Evolutionary conservation across 1,140 invertebrate genomes (phyloP), one percentile per base, ranked within the genome.

Genomic region (Camponotus pennsylvanicus): DNA sequence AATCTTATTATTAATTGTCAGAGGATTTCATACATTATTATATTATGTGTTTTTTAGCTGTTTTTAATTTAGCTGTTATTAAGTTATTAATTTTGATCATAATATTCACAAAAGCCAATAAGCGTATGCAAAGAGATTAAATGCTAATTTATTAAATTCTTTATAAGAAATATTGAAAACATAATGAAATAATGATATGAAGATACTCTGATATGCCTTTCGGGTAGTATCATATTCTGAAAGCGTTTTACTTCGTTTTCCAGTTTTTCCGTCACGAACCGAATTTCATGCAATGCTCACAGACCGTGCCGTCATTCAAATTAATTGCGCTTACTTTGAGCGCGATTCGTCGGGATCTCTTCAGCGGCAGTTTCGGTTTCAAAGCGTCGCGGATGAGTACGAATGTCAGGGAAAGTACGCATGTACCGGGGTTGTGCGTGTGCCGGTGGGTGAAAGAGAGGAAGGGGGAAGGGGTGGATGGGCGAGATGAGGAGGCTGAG

Each of bases 341-440:
- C 45, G 9, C 18, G 71, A 84, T 87, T 87, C 70, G 55, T 55
- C 40, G 57, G 63, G 42, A 70, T 71, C 66, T 73, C 73, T 37
- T 83, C 57, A 32, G n/a, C 69, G 78, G 52, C 61, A 79, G 42
- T 64, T 88, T 89, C 59, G 82, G 83, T 80, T 80, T 64, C 52
- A 64, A 79, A 42, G 59, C 21, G 49, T 7, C 27, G 37, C 45
- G 59, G 70, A 77, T 80, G 70, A 80, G 37, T 71, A 76, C 57
- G 77, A 71, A 67, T 79, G 71, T 61, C 63, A 82, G 70, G 45
- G 77, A 86, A 66, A 83, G 63, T 86, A 69, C 83, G 49, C 82
- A 49, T 8, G 57, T 49, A 83, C 84, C 57, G 49, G 75, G 88
- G 70, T 67, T 84, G 85, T 79, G 85, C 63, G 88, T 89, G 85